phyloP scores from a whole-genome alignment of 2,888 invertebrate species.

The Eupithecia insigniata region DNA sequence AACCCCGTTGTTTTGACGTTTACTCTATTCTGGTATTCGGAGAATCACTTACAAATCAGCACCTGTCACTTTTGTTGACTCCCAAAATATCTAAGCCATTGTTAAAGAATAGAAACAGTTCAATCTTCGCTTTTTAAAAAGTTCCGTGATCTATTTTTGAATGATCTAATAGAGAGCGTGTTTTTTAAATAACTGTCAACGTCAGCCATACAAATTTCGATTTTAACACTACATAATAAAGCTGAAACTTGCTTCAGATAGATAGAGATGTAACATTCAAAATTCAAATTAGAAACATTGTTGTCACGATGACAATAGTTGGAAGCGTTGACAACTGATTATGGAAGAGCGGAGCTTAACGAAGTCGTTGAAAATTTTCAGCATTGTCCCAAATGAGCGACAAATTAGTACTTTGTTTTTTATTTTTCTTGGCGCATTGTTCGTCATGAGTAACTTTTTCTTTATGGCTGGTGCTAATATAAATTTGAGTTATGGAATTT shows the following conservation, averaged over 20 bases:
- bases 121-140: constrained; percentile 68
- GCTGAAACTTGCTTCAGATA: constrained; percentile 42
- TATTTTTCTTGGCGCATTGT: constrained; percentile 65
- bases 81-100: constrained; percentile 70
- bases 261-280: constrained; percentile 41
- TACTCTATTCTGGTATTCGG: constrained; percentile 69
- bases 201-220: constrained; percentile 14
- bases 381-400: constrained; percentile 68
- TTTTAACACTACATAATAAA: constrained; percentile 38
- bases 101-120: constrained; percentile 74
- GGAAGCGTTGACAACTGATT: constrained; percentile 73
- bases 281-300: constrained; percentile 58
- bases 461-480: constrained; percentile 63
- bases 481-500: constrained; percentile 68
- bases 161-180: constrained; percentile 57
- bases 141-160: constrained; percentile 62
- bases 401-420: constrained; percentile 65
- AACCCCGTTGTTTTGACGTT: constrained; percentile 73
- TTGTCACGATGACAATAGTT: constrained; percentile 71
- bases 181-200: constrained; percentile 55
- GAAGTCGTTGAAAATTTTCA: constrained; percentile 67
- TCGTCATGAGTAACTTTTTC: constrained; percentile 55
- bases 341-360: constrained; percentile 60
- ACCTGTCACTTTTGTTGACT: constrained; percentile 74
- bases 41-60: constrained; percentile 76